These are phyloP conservation scores for Trichosurus vulpecula DNA, from an alignment of 2,797 vertebrate species.

Conservation along the genomic window DNA sequence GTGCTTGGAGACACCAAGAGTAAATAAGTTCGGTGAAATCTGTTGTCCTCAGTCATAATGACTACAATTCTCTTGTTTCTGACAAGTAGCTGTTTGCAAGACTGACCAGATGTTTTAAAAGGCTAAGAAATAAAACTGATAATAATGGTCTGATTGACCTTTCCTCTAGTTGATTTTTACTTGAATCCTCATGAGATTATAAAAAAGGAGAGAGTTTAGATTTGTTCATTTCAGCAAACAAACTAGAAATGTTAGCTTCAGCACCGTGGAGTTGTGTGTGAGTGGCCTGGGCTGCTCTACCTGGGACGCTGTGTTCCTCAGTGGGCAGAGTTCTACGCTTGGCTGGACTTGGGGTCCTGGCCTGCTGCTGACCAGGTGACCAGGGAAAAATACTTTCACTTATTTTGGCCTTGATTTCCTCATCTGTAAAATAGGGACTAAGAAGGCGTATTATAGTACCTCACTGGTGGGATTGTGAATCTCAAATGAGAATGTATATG, in stretches of 20 bases:
- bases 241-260: background rate
- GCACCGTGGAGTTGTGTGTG: background rate
- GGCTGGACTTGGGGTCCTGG: background rate
- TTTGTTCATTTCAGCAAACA: background rate
- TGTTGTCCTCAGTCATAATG: background rate
- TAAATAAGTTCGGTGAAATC: background rate
- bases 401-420: background rate
- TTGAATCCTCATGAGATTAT: background rate
- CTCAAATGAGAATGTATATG: background rate
- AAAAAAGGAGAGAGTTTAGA: background rate
- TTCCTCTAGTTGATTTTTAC: background rate
- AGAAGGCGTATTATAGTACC: too few relatives aligned
- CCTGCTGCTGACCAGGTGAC: background rate
- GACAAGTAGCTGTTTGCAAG: background rate
- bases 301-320: background rate
- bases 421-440: background rate
- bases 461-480: background rate
- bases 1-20: background rate
- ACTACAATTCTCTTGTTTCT: background rate
- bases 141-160: background rate
- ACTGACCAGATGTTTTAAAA: background rate
- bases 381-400: background rate
- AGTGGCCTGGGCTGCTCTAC: background rate
- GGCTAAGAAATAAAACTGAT: background rate
- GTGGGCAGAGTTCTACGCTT: background rate